Evolutionary conservation across 2,888 invertebrate genomes (phyloP).

Genomic region (Drosophila anceps): DNA sequence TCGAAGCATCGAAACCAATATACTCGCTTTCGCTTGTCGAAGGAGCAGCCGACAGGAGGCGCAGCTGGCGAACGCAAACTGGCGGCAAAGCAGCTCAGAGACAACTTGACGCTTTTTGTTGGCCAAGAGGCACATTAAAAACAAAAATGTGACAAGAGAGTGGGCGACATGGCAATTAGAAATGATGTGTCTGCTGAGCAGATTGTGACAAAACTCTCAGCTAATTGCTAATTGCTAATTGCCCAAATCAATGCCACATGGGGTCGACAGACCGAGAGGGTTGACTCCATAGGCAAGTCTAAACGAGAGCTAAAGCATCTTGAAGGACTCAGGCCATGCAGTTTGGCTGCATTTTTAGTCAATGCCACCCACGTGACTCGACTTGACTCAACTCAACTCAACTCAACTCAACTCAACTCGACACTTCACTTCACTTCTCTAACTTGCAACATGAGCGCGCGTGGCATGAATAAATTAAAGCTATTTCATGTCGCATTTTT

Average conservation of each 20-base stretch:
- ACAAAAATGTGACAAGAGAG: not conserved
- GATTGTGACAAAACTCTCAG: constrained; percentile 24
- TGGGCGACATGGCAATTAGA: constrained; percentile 24
- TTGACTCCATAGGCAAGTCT: too few relatives aligned
- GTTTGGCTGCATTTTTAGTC: constrained; percentile 73
- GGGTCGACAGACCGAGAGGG: not conserved
- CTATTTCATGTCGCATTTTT: constrained; percentile 63
- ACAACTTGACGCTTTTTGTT: not conserved
- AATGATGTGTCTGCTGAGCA: constrained; percentile 15
- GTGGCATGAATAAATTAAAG: constrained; percentile 78
- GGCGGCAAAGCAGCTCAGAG: constrained; percentile 1
- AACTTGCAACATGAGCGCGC: constrained; percentile 60
- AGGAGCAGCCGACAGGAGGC: constrained; percentile 2
- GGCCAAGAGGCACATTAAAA: constrained; percentile 27
- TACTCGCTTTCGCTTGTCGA: not conserved
- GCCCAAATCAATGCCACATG: constrained; percentile 68
- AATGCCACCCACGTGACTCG: constrained; percentile 26
- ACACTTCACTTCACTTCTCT: constrained; percentile 8
- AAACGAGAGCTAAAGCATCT: constrained; percentile 16
- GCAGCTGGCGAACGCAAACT: constrained; percentile 24
- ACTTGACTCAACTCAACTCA: not conserved
- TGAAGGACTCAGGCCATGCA: constrained; percentile 49
- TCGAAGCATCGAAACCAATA: too few relatives aligned
- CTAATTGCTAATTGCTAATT: constrained; percentile 72
- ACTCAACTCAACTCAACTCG: not conserved